A percentile compares a stretch with the other conserved stretches of the same genome.
These are phyloP conservation scores for Rhombomys opimus DNA, from an alignment of 2,113 vertebrate genomes.

Conservation along the genomic window DNA sequence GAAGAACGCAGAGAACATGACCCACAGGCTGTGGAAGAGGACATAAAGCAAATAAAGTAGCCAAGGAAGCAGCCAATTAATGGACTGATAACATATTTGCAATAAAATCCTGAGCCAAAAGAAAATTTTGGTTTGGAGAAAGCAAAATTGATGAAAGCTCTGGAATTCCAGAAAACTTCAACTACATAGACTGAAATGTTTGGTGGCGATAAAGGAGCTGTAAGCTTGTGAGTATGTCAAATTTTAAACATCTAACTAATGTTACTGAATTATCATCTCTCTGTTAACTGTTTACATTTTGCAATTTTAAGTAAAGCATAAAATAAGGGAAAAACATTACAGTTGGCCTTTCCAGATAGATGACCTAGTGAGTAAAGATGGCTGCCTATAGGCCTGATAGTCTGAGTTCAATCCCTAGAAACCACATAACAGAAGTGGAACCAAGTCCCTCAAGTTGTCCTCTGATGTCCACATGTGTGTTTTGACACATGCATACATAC, in stretches of 20 bases:
- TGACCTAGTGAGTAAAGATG: neutral
- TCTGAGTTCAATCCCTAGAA: no score
- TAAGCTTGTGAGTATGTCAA: slow-evolving; percentile 66
- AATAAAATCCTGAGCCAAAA: slow-evolving; percentile 98
- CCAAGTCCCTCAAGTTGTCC: neutral
- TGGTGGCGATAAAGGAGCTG: neutral
- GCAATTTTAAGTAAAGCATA: slow-evolving; percentile 80
- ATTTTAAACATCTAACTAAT: slow-evolving; percentile 47
- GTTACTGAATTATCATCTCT: slow-evolving; percentile 47
- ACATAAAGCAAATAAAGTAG: no score
- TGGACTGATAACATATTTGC: slow-evolving; percentile 94
- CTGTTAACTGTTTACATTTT: slow-evolving; percentile 45
- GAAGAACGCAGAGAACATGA: no score
- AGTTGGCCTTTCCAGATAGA: neutral
- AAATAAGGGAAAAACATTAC: neutral
- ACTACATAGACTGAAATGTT: slow-evolving; percentile 93
- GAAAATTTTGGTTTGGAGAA: slow-evolving; percentile 96
- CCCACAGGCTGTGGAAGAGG: no score
- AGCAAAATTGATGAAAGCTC: slow-evolving; percentile 95
- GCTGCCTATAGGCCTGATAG: no score
- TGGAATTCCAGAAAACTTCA: slow-evolving; percentile 98
- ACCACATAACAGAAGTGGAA: neutral
- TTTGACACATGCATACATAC: neutral
- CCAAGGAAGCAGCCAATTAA: no score
- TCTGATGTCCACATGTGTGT: neutral